phyloP scores from a whole-genome alignment of 2,113 vertebrate species.

The Cochlearius cochlearius region DNA sequence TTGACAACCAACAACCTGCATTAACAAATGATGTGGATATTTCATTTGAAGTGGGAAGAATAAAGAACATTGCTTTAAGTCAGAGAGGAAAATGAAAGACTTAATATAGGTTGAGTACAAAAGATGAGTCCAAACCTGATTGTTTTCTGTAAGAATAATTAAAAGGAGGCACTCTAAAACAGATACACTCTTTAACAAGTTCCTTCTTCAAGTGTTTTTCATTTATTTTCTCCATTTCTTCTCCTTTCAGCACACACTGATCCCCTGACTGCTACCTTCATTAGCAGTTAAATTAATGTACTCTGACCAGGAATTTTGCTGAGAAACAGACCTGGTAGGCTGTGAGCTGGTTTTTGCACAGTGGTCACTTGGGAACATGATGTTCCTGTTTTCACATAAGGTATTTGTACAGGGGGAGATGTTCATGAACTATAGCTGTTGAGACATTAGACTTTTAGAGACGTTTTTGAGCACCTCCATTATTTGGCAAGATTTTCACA shows the following conservation, averaged over 20 bases:
- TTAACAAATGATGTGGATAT: constrained; percentile 65
- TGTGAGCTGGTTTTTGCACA: neutral
- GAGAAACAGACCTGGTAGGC: neutral
- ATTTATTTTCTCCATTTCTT: neutral
- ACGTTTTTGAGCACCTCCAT: neutral
- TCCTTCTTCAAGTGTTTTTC: constrained; percentile 11
- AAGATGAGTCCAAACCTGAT: constrained; percentile 50
- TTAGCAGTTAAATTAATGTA: neutral
- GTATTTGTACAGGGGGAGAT: neutral
- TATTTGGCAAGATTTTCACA: neutral
- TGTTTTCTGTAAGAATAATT: constrained; percentile 49
- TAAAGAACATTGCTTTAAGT: constrained; percentile 52
- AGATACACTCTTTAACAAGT: neutral
- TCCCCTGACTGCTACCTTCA: neutral
- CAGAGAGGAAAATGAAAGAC: constrained; percentile 51
- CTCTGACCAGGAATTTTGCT: neutral
- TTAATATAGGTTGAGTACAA: constrained; percentile 51
- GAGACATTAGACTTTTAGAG: neutral
- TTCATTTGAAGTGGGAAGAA: constrained; percentile 68
- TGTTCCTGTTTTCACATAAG: neutral
- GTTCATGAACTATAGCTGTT: neutral
- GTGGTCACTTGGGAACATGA: neutral
- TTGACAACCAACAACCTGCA: constrained; percentile 44
- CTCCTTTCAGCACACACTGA: neutral
- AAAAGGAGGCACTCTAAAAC: constrained; percentile 21